A percentile compares a stretch with the other conserved stretches of the same genome.
Evolutionary conservation across 2,113 vertebrate genomes (phyloP).

Genomic region (Echinops telfairi): DNA sequence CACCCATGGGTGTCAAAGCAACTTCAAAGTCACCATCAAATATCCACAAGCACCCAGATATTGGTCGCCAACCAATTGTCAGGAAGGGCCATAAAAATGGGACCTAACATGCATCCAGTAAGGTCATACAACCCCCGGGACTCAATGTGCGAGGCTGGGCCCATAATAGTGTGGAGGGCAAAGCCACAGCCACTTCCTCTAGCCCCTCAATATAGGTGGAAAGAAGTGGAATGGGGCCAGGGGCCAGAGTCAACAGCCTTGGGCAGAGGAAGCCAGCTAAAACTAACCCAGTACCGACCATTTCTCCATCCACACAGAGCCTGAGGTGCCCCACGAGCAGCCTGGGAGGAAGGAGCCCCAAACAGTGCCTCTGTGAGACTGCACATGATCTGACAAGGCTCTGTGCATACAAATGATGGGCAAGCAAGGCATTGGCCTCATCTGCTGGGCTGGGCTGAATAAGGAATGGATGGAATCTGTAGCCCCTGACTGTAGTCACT

Average conservation of each 20-base stretch:
- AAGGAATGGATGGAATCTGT: not conserved
- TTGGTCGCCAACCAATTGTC: not conserved
- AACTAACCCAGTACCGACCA: not conserved
- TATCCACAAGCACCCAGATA: not conserved
- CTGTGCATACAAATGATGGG: not conserved
- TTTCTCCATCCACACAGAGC: not conserved
- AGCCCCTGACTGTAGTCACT: not conserved
- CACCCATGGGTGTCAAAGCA: not conserved
- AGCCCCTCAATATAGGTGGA: not conserved
- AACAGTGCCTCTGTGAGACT: not conserved
- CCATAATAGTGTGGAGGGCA: not conserved
- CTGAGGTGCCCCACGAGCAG: not conserved
- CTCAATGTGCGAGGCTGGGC: accelerated
- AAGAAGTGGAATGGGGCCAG: not conserved
- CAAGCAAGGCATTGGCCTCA: not conserved
- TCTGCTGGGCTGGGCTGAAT: not conserved
- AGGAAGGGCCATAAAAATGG: not conserved
- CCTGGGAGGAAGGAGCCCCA: not conserved
- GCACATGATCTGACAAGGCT: not conserved
- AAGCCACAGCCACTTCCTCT: not conserved
- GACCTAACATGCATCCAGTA: not conserved
- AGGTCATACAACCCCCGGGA: not conserved
- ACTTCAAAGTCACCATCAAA: not conserved
- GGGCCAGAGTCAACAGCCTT: not conserved
- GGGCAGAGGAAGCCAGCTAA: not conserved